Evolutionary conservation across 2,113 vertebrate genomes (phyloP).

Genomic region (Indicator indicator): DNA sequence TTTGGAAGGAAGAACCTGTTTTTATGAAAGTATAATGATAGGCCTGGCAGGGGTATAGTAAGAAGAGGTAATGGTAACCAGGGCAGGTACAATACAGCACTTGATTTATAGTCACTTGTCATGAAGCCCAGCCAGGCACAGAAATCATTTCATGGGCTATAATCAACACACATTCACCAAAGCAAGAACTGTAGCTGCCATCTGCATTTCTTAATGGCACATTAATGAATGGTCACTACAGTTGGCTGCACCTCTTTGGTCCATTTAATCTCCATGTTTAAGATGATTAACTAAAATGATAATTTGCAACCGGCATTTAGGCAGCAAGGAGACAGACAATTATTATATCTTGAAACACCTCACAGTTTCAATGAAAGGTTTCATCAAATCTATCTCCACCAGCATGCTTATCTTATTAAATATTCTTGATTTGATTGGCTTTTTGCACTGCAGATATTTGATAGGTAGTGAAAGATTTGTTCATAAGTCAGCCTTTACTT

Average conservation of each 20-base stretch:
- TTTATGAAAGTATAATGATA: neutral
- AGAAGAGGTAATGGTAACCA: neutral
- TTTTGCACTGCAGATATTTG: neutral
- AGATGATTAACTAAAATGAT: conserved; percentile 3
- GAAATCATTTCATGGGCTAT: neutral
- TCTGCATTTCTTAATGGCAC: conserved; percentile 16
- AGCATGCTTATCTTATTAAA: neutral
- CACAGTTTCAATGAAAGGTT: conserved; percentile 5
- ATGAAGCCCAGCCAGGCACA: conserved; percentile 27
- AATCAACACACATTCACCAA: conserved; percentile 24
- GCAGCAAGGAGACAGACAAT: conserved; percentile 7
- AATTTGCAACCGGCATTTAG: conserved; percentile 33
- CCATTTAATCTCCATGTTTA: conserved; percentile 22
- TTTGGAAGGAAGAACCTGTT: neutral
- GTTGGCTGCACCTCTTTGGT: neutral
- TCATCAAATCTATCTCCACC: neutral
- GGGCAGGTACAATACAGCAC: neutral
- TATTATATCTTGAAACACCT: conserved; percentile 9
- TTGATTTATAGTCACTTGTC: neutral
- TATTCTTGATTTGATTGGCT: neutral
- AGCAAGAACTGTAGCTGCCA: neutral
- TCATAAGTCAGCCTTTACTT: neutral
- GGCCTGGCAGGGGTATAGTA: neutral
- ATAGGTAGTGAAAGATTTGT: neutral
- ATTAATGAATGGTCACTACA: neutral